These are phyloP conservation scores for Exocentrus adspersus DNA, from an alignment of 2,888 invertebrate genomes.

Conservation along the genomic window DNA sequence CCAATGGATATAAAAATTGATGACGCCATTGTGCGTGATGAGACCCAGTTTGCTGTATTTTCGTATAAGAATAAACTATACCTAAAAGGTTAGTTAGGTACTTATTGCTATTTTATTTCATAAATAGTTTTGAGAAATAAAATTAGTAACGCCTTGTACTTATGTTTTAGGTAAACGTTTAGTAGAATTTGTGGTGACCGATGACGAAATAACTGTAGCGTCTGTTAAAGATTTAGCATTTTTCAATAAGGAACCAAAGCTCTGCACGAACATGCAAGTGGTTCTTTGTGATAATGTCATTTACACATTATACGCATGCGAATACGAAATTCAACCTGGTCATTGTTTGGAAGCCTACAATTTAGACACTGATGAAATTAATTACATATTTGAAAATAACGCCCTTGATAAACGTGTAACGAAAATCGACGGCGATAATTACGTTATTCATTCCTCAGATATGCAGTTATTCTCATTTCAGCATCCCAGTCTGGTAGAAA, in stretches of 20 bases:
- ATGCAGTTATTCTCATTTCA: slow-evolving; percentile 28
- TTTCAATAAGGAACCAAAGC: too few relatives aligned
- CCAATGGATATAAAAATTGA: slow-evolving; percentile 43
- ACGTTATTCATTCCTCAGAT: slow-evolving; percentile 3
- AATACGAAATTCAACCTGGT: slow-evolving; percentile 23
- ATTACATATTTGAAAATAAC: slow-evolving; percentile 28
- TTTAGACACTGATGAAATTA: slow-evolving; percentile 29
- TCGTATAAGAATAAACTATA: slow-evolving; percentile 50
- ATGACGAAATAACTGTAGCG: slow-evolving; percentile 38
- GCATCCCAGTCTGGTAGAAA: slow-evolving; percentile 29
- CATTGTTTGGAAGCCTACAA: slow-evolving; percentile 35
- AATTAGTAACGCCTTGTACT: too few relatives aligned
- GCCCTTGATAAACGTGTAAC: not conserved
- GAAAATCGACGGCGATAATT: slow-evolving; percentile 11
- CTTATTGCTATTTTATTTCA: too few relatives aligned
- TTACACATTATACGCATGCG: slow-evolving; percentile 50
- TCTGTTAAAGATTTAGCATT: slow-evolving; percentile 31
- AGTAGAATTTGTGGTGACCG: slow-evolving; percentile 43
- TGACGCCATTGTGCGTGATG: slow-evolving; percentile 34
- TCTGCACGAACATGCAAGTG: slow-evolving; percentile 46
- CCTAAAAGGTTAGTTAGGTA: slow-evolving; percentile 53
- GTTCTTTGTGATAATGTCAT: slow-evolving; percentile 46
- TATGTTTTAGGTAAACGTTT: slow-evolving; percentile 49
- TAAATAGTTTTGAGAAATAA: too few relatives aligned
- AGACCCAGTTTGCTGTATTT: slow-evolving; percentile 49